A percentile compares a stretch with the other conserved stretches of the same genome.
Conservation (phyloP, 2,113 vertebrate genomes). For the Aramus guarauna region DNA sequence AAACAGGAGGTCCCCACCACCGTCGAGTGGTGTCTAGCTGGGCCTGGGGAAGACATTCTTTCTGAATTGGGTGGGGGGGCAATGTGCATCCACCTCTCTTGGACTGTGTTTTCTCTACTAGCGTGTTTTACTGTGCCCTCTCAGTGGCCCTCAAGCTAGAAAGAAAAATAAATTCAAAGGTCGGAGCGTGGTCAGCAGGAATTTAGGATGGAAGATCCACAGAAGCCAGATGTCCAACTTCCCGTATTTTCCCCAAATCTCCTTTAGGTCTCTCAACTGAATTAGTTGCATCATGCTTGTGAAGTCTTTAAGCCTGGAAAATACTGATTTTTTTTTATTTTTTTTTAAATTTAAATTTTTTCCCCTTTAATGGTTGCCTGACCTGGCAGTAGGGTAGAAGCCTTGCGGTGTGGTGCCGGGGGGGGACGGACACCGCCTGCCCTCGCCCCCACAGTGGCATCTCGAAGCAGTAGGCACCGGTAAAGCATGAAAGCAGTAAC, state of each 20-base stretch:
- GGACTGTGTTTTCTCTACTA: neutral
- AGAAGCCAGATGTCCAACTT: neutral
- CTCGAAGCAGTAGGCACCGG: neutral
- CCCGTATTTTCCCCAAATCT: rapidly evolving
- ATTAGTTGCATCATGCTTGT: neutral
- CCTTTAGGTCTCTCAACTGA: neutral
- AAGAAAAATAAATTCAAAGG: neutral
- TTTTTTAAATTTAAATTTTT: too few relatives aligned
- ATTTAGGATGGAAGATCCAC: neutral
- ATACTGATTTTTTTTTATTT: neutral
- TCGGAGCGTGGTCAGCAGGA: neutral
- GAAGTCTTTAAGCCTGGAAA: neutral
- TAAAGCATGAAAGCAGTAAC: neutral
- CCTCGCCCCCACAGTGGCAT: rapidly evolving
- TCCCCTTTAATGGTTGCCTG: neutral
- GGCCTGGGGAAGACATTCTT: neutral
- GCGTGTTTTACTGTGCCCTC: neutral
- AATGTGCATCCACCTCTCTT: neutral
- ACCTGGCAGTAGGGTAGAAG: neutral
- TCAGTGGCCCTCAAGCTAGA: neutral
- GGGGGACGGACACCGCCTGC: neutral
- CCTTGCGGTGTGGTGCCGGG: neutral
- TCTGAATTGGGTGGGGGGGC: neutral
- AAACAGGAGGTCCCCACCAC: neutral
- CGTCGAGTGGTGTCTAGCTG: neutral